These are phyloP conservation scores for Dryocosmus kuriphilus DNA, from an alignment of 2,888 invertebrate genomes.

Conservation along the genomic window DNA sequence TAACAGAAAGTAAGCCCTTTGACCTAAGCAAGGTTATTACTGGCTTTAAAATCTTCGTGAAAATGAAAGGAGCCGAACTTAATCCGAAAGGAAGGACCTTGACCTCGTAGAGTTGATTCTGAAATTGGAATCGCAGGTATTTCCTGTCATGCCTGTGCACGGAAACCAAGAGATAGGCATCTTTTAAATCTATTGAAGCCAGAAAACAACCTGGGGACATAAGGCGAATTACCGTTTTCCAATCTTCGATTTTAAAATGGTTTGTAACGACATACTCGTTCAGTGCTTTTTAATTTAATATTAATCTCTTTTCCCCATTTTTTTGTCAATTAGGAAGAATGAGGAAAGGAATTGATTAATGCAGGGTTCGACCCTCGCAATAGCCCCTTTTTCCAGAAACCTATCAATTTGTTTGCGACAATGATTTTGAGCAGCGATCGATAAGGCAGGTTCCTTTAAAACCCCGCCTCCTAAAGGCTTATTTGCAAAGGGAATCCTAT, in stretches of 20 bases:
- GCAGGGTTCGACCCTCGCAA: not conserved
- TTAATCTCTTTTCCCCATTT: constrained; percentile 41
- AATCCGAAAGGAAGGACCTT: constrained; percentile 41
- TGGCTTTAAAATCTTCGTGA: too few species aligned
- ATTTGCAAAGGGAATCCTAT: constrained; percentile 36
- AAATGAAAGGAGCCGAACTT: constrained; percentile 38
- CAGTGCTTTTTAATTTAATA: constrained; percentile 43
- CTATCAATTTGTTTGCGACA: constrained; percentile 29
- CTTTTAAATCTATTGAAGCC: constrained; percentile 34
- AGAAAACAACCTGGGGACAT: constrained; percentile 20
- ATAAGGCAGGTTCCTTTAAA: not conserved
- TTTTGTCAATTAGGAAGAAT: constrained; percentile 36
- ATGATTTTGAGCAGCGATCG: not conserved
- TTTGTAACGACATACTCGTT: constrained; percentile 36
- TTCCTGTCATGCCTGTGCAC: constrained; percentile 30
- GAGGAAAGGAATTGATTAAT: constrained; percentile 39
- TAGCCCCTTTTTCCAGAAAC: constrained; percentile 29
- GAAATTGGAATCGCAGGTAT: constrained; percentile 42
- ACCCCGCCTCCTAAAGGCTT: constrained; percentile 4
- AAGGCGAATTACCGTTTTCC: constrained; percentile 37
- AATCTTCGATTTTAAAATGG: constrained; percentile 47
- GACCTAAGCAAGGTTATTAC: not conserved
- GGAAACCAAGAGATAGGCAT: constrained; percentile 40
- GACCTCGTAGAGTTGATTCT: constrained; percentile 38
- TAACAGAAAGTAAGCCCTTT: constrained; percentile 7